Evolutionary conservation across 2,888 invertebrate species (phyloP), one percentile per base, ranked within the genome.

Genomic region (Operophtera brumata): DNA sequence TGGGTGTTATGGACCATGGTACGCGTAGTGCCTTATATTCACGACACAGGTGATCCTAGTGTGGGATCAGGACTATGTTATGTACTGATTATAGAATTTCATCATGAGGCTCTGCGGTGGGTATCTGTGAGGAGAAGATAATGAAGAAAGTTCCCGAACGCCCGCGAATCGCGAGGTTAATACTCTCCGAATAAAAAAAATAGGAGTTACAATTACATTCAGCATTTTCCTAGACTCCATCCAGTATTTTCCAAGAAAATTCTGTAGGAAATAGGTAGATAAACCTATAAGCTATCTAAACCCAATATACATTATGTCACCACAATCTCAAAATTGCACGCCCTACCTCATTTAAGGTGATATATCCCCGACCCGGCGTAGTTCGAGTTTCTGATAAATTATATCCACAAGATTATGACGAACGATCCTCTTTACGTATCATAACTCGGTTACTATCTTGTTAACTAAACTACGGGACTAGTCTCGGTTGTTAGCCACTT

Each of bases 301-400:
- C 20, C 50, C 44, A 48, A 60, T 58, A 60, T 58, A 57, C 52
- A 62, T 60, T 58, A 59, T 48, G 52, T 7, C 36, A 9, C 35
- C 50, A 26, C 54, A 59, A 62, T 62, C 57, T 60, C 47, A 44
- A 37, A 57, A 59, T 52, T 52, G 57, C 55, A 52, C 57, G 48
- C 51, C 48, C 46, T 47, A 46, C 53, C 50, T 53, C 48, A 61
- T 61, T 61, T 63, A 59, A 57, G 57, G 59, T 65, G 61, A 64
- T 64, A 59, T 60, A 66, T 57, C 47, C 50, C 42, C 47, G 36
- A 49, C 57, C 53, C 45, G 14, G 28, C 49, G 10, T 53, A 56
- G 65, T 66, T 73, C 73, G 57, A 52, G 61, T 65, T 65, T 46
- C 65, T 66, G 71, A 73, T 73, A 71, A 66, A 73, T 75, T 71